Evolutionary conservation across 1,140 invertebrate species (phyloP).

Genomic region (Neodiprion lecontei): DNA sequence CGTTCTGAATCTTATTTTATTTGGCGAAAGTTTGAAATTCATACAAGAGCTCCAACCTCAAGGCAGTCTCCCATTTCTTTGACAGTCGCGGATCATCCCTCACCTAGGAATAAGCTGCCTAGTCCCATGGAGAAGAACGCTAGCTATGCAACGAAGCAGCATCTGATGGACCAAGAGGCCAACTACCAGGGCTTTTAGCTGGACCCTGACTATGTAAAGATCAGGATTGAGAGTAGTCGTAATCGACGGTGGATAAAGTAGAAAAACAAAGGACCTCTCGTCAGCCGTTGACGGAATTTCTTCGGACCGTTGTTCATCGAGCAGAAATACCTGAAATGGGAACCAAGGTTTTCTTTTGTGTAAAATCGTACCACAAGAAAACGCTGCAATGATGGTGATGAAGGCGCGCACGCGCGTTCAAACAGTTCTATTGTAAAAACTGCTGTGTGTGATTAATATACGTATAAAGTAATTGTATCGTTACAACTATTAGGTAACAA

Average conservation of each 20-base stretch:
- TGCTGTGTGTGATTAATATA: background rate
- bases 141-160: conserved; percentile 88
- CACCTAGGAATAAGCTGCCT: conserved; percentile 65
- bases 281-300: conserved; percentile 59
- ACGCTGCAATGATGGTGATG: background rate
- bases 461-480: too few relatives aligned
- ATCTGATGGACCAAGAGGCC: conserved; percentile 91
- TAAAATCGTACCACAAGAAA: background rate
- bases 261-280: conserved; percentile 88
- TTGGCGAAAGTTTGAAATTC: too few relatives aligned
- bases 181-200: conserved; percentile 85
- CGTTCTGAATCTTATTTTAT: too few relatives aligned
- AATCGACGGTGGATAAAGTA: conserved; percentile 83
- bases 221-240: conserved; percentile 78
- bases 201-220: conserved; percentile 81
- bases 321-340: conserved; percentile 68
- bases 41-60: too few relatives aligned
- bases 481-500: background rate
- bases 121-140: conserved; percentile 76
- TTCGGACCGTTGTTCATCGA: conserved; percentile 68
- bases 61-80: conserved; percentile 39
- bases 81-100: background rate
- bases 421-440: background rate
- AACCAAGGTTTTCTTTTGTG: background rate
- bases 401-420: background rate